Evolutionary conservation across 37 sponge, comb jelly and placozoan genomes (phyloP), one percentile per base, ranked within the genome.

Genomic region (Beroe ovata): DNA sequence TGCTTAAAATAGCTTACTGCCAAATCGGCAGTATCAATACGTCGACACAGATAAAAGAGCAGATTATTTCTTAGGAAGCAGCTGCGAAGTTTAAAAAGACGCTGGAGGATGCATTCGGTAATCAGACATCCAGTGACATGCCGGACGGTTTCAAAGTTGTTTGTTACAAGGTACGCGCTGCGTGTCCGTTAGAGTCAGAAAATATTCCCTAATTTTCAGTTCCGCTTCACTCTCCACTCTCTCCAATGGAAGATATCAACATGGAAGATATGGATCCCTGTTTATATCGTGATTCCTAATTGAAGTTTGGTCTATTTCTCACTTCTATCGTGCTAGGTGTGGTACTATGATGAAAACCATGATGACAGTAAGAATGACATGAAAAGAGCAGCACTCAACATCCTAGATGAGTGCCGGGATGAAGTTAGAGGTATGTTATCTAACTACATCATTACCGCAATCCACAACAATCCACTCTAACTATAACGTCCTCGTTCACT

Each of bases 51-150:
- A n/a, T n/a, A n/a, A n/a, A n/a, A n/a, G n/a, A n/a, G n/a, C n/a
- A n/a, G n/a, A n/a, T n/a, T n/a, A n/a, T n/a, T n/a, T n/a, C n/a
- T 35, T 54, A 77, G 84, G 84, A 77, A 42, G 84, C 84, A 22
- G 84, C 84, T 77, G 84, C 84, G 2, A 36, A 42, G 22, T 77
- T 77, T 1, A 77, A 77, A 19, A 77, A 41, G 84, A 42, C 42
- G 47, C 47, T 77, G 38, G 84, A 77, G 47, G 14, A 77, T n/a
- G 35, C 69, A 8, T 66, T 66, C 36, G 36, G 30, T 25, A 32
- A 32, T 16, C 18, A 2, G 2, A 66, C 69, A 8, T 29, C 25
- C 69, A 30, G 30, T 32, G 30, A 32, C 16, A 66, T 66, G 69
- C 69, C 69, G 36, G 69, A 66, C 69, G 69, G 69, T 14, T 66